Evolutionary conservation across 2,888 invertebrate species (phyloP).

Genomic region (Eupithecia subfuscata): DNA sequence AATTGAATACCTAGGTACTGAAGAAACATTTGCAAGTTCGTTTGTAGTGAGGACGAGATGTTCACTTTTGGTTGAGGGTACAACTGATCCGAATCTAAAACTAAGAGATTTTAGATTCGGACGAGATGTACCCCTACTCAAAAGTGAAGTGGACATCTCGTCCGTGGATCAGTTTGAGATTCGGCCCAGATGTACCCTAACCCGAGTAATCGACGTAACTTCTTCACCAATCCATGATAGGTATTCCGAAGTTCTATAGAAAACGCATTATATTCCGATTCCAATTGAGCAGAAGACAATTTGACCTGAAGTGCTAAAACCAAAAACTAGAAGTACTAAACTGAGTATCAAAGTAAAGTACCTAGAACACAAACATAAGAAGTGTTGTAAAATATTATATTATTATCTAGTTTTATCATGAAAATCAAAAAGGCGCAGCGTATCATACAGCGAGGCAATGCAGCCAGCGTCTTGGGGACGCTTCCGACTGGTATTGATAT

Average conservation of each 20-base stretch:
- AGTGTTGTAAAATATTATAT: background rate
- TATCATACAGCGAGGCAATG: no score
- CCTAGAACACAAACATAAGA: background rate
- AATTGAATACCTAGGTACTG: background rate
- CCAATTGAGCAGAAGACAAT: background rate
- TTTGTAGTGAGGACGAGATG: no score
- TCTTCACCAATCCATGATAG: background rate
- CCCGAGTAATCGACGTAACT: background rate
- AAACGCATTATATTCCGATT: background rate
- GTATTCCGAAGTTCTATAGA: background rate
- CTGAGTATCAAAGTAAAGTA: background rate
- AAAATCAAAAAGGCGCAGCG: no score
- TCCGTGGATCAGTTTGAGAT: no score
- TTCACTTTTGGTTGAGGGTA: no score
- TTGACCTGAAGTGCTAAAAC: background rate
- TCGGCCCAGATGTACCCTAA: no score
- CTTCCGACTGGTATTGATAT: no score
- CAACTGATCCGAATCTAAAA: no score
- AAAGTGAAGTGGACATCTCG: no score
- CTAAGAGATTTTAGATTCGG: no score
- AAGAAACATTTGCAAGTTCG: background rate
- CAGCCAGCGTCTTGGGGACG: no score
- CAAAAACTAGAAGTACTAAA: background rate
- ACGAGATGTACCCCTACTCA: no score
- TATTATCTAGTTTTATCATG: background rate